Evolutionary conservation across 2,113 vertebrate genomes (phyloP), one percentile per base, ranked within the genome.

Genomic region (Callospermophilus lateralis): DNA sequence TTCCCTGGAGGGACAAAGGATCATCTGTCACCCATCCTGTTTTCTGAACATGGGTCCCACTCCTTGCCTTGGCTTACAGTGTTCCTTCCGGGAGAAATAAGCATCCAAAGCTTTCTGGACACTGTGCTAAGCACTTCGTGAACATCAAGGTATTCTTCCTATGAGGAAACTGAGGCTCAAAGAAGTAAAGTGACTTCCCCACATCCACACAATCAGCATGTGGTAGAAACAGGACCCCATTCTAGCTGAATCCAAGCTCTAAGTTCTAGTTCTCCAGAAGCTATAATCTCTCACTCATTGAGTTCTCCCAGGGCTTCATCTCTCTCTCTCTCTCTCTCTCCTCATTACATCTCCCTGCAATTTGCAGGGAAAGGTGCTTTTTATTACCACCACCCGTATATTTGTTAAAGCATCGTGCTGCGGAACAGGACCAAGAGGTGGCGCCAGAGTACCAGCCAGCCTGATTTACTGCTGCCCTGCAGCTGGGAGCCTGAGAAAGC

Each of bases 31-130:
- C 32, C 42, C 55, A 37, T 8, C 8, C n/a, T 67, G 34, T 74
- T 53, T 78, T 78, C 80, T 51, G 39, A 90, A 58, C 17, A 45
- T 58, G 51, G 6, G 11, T 39, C 26, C 20, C 24, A 8, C 17
- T 42, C 53, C 80, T 72, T 63, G 55, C 32, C 51, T 84, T 92
- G 67, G 8, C 70, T 94, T 73, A 45, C 68, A 53, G 61, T 45
- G 34, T 73, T 95, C 11, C 53, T 93, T 92, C 73, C 53, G 53
- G 61, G 22, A 68, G 24, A 92, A 97, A 37, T 30, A 91, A 94
- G 70, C 28, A 37, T 24, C 63, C 70, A 45, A 83, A 83, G 51
- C 48, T 48, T 79, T 53, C 90, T 10, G 11, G 74, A 74, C 11
- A 6, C 3, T 2, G 4, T 51, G 76, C 6, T 74, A 74, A 68